These are phyloP conservation scores for Heliconius congener DNA, from an alignment of 1,140 invertebrate genomes.

Conservation along the genomic window DNA sequence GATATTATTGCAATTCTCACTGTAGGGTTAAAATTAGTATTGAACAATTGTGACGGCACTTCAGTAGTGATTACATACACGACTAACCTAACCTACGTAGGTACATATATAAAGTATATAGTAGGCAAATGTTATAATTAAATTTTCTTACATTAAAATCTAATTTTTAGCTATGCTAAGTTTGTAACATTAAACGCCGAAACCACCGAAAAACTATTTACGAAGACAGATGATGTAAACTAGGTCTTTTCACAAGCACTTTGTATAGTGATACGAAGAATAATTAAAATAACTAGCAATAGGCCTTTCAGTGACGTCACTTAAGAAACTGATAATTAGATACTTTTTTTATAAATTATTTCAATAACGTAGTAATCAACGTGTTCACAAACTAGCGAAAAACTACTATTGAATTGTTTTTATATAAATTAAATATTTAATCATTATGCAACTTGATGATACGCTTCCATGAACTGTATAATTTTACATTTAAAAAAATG, in stretches of 20 bases:
- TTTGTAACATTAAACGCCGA: slow-evolving; percentile 18
- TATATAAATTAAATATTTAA: neutral
- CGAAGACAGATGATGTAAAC: neutral
- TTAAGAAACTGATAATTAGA: neutral
- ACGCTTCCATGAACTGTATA: no score
- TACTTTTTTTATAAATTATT: neutral
- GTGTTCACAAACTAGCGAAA: neutral
- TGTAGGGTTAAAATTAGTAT: slow-evolving; percentile 44
- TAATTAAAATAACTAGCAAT: neutral
- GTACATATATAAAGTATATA: slow-evolving; percentile 8
- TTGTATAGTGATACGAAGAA: neutral
- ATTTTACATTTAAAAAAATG: no score
- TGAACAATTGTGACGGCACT: slow-evolving; percentile 22
- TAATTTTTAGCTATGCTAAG: slow-evolving; percentile 24
- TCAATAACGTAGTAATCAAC: neutral
- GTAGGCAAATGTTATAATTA: slow-evolving; percentile 7
- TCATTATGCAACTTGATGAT: neutral
- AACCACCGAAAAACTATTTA: slow-evolving; percentile 13
- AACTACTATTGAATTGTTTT: neutral
- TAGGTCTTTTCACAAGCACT: neutral
- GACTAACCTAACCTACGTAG: neutral
- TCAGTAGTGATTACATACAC: slow-evolving; percentile 9
- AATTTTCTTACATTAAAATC: slow-evolving; percentile 22
- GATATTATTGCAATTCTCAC: slow-evolving; percentile 72
- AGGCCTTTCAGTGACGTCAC: neutral